Evolutionary conservation across 2,113 vertebrate species (phyloP).

Genomic region (Apaloderma vittatum): DNA sequence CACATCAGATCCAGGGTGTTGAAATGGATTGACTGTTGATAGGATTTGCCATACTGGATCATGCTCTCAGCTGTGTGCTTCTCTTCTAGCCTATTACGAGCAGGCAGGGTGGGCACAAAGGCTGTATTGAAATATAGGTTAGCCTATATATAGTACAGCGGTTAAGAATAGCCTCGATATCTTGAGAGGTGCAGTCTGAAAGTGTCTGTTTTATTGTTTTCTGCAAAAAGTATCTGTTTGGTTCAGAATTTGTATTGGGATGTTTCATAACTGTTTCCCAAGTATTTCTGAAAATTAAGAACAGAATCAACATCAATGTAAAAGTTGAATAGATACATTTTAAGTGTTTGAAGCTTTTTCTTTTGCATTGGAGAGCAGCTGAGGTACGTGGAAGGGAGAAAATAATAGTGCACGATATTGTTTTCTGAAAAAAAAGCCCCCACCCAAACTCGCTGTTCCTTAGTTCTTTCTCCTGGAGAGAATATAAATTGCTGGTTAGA

Average conservation of each 20-base stretch:
- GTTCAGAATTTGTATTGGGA: background rate
- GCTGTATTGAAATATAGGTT: conserved; percentile 40
- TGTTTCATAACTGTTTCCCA: background rate
- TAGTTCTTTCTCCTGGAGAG: background rate
- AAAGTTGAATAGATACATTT: background rate
- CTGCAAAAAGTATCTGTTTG: background rate
- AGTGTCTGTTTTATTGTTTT: background rate
- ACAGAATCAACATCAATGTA: background rate
- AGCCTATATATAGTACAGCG: background rate
- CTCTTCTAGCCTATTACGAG: conserved; percentile 1
- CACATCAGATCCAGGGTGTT: background rate
- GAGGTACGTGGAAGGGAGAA: background rate
- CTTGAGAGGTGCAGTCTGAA: background rate
- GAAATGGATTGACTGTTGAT: conserved; percentile 62
- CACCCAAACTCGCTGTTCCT: background rate
- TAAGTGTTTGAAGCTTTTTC: background rate
- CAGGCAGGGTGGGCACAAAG: conserved; percentile 21
- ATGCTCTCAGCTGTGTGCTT: background rate
- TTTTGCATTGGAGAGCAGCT: background rate
- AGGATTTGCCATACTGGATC: conserved; percentile 59
- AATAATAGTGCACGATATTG: background rate
- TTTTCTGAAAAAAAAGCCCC: background rate
- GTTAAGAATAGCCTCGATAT: background rate
- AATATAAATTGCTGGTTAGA: background rate
- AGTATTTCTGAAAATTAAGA: background rate